Evolutionary conservation across 2,797 vertebrate species (phyloP), one percentile per base, ranked within the genome.

Genomic region (Crypturellus tataupa): DNA sequence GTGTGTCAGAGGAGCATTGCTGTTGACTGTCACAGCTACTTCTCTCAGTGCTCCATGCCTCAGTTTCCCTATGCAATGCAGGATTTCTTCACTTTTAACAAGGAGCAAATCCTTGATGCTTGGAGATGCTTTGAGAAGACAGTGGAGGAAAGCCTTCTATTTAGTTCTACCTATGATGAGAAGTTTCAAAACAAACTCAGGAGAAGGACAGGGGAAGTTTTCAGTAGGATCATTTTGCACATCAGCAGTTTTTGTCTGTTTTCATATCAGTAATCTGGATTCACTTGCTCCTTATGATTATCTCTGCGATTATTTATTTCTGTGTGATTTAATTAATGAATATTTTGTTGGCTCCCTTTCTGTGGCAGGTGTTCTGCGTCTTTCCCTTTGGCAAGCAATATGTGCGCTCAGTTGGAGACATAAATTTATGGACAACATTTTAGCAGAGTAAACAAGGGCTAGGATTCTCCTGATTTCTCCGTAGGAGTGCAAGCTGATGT

Each of bases 301-400:
- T 85, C 64, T 58, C 44, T 72, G 25, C 4, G 40, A 68, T 83
- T 85, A 65, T 92, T 89, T 89, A 60, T 58, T 87, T 79, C 44
- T 85, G 59, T 94, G 75, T 85, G 76, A 93, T 90, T 58, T 91
- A 95, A 83, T 71, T 89, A 94, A 64, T 68, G 79, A 78, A 75
- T 31, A 92, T 15, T 40, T 25, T 87, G 58, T 63, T 94, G 85
- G 69, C 63, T 94, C 33, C 40, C 1, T 2, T 2, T 1, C 24
- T 9, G 63, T 65, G 91, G 69, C 85, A 94, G 94, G 89, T 93
- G 79, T 85, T 92, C 62, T 6, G 8, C 0, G 0, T 92, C 62
- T 46, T 89, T 81, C 19, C 25, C 33, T 35, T 92, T 95, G 95
- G 89, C 94, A 92, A n/a, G 37, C 37, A 62, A 29, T 62, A 46